phyloP scores from a whole-genome alignment of 2,888 invertebrate genomes.

The Tetragonisca angustula region DNA sequence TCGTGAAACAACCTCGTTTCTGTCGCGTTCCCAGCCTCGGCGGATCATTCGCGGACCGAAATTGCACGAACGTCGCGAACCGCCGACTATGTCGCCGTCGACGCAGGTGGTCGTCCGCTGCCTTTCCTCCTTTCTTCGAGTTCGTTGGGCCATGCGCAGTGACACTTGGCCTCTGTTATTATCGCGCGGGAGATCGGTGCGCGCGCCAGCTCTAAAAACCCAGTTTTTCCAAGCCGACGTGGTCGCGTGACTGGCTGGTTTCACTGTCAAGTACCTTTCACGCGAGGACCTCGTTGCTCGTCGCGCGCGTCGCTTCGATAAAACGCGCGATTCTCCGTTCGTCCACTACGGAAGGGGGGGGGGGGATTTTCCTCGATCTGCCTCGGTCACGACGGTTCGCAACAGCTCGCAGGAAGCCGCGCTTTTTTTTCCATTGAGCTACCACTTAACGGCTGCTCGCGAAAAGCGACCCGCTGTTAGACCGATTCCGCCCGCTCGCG shows the following conservation, averaged over 20 bases:
- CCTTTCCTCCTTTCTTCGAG: conserved; percentile 47
- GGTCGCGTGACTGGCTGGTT: conserved; percentile 52
- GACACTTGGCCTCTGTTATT: conserved; percentile 49
- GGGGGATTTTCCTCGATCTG: not conserved
- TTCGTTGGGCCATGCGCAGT: conserved; percentile 57
- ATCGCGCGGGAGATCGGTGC: conserved; percentile 54
- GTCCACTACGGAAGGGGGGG: no score
- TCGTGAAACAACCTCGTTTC: conserved; percentile 54
- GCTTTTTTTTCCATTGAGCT: conserved; percentile 1
- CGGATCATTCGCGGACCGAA: conserved; percentile 67
- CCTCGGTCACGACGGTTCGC: not conserved
- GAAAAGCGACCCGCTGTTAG: conserved; percentile 23
- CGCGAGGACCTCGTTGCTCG: conserved; percentile 42
- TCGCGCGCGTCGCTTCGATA: not conserved
- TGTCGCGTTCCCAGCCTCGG: conserved; percentile 54
- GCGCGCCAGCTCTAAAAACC: conserved; percentile 59
- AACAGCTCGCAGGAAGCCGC: not conserved
- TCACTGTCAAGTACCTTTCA: conserved; percentile 61
- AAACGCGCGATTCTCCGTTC: not conserved
- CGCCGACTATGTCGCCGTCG: conserved; percentile 37
- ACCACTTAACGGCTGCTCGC: conserved; percentile 21
- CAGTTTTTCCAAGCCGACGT: conserved; percentile 57
- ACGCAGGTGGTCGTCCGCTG: conserved; percentile 65
- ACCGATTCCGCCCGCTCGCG: not conserved
- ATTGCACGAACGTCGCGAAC: conserved; percentile 43